These are phyloP conservation scores for Rhorus exstirpatorius DNA, from an alignment of 2,888 invertebrate species.

Conservation along the genomic window DNA sequence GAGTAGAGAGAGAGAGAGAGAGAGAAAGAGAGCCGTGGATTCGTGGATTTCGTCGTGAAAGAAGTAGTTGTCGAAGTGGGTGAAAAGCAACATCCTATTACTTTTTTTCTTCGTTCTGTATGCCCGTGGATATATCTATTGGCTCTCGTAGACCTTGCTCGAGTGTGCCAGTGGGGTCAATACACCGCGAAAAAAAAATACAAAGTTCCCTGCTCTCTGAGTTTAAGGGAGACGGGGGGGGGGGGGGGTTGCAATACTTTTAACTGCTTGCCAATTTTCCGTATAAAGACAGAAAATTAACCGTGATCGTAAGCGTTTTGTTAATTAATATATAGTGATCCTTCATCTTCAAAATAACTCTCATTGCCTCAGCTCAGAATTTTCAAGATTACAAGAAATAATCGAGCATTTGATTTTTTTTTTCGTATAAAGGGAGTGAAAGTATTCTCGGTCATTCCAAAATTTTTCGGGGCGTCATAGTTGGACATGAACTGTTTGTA, in stretches of 20 bases:
- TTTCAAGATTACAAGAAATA: too few species aligned
- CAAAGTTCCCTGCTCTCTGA: background rate
- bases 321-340: too few species aligned
- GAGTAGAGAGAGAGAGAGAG: too few species aligned
- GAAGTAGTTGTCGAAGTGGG: conserved; percentile 65
- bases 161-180: conserved; percentile 38
- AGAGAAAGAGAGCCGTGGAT: too few species aligned
- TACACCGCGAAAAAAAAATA: conserved; percentile 40
- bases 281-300: too few species aligned
- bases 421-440: conserved; percentile 48
- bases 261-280: too few species aligned
- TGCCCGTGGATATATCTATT: background rate
- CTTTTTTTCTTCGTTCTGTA: conserved; percentile 12
- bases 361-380: too few species aligned
- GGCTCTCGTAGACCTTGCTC: conserved; percentile 39
- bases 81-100: conserved; percentile 22
- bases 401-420: background rate
- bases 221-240: too few species aligned
- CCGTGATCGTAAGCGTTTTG: too few species aligned
- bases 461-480: conserved; percentile 46
- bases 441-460: conserved; percentile 45
- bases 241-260: too few species aligned
- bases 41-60: conserved; percentile 47
- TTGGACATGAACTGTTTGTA: conserved; percentile 44
- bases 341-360: too few species aligned